phyloP scores from a whole-genome alignment of 2,113 vertebrate species.

The Ibidorhyncha struthersii region DNA sequence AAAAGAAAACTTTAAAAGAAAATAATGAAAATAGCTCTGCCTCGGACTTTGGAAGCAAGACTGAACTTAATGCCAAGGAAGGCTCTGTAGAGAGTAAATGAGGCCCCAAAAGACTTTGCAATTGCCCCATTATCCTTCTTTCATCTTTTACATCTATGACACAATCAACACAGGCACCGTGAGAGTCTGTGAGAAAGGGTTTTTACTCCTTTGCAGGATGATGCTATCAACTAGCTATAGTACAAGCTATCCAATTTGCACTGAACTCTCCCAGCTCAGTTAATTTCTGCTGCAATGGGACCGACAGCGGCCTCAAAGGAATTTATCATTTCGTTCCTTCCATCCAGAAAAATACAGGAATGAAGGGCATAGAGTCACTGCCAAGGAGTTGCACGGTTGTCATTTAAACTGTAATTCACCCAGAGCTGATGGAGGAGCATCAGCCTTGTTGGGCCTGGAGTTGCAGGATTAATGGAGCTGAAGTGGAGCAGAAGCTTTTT shows the following conservation, averaged over 20 bases:
- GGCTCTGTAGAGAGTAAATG: conserved; percentile 13
- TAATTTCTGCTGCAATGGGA: neutral
- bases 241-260: neutral
- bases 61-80: conserved; percentile 1
- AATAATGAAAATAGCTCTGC: neutral
- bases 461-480: conserved; percentile 47
- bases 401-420: conserved; percentile 56
- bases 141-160: conserved; percentile 24
- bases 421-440: neutral
- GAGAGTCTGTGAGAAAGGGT: neutral
- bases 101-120: conserved; percentile 38
- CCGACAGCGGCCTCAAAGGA: neutral
- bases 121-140: conserved; percentile 41
- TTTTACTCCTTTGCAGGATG: neutral
- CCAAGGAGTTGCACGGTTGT: conserved; percentile 5
- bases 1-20: conserved; percentile 2
- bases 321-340: neutral
- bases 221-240: neutral
- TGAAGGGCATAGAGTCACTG: neutral
- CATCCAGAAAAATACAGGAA: neutral
- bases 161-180: conserved; percentile 16
- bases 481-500: conserved; percentile 32
- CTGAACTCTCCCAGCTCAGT: neutral
- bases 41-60: neutral
- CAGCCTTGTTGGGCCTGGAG: neutral